Percentiles rank a stretch among this genome's conserved stretches.
Conservation (phyloP, 1,140 invertebrate genomes). For the Probaryconus sp. region DNA sequence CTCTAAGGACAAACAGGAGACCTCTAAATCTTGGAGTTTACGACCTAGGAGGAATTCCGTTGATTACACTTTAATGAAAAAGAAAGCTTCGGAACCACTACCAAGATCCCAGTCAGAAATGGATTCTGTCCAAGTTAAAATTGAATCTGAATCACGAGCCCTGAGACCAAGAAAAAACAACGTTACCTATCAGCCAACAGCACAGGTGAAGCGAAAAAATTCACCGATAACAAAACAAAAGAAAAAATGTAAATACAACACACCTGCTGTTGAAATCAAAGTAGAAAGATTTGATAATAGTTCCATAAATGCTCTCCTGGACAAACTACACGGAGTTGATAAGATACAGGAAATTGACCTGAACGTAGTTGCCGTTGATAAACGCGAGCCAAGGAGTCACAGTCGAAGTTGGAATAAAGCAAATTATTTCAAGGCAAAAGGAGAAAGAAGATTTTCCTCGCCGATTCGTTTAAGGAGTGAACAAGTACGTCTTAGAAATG, state of each 20-base stretch:
- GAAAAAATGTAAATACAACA: slow-evolving; percentile 30
- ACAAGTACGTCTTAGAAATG: slow-evolving; percentile 58
- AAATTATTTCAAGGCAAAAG: neutral
- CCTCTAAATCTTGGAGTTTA: slow-evolving; percentile 37
- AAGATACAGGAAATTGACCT: slow-evolving; percentile 3
- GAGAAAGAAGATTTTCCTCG: slow-evolving; percentile 13
- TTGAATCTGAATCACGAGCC: slow-evolving; percentile 23
- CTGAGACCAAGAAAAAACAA: slow-evolving; percentile 62
- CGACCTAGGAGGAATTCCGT: slow-evolving; percentile 60
- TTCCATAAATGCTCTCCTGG: too few species aligned
- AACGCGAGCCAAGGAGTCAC: neutral
- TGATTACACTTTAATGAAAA: slow-evolving; percentile 54
- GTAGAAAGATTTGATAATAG: too few species aligned
- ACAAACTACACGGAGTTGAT: neutral
- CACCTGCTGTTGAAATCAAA: slow-evolving; percentile 17
- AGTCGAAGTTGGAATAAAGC: slow-evolving; percentile 19
- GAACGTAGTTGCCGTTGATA: slow-evolving; percentile 2
- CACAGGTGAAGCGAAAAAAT: slow-evolving; percentile 24
- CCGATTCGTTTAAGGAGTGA: slow-evolving; percentile 65
- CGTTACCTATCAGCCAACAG: slow-evolving; percentile 28
- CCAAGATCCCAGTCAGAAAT: slow-evolving; percentile 16
- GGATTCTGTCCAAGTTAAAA: slow-evolving; percentile 25
- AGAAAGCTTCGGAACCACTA: slow-evolving; percentile 17
- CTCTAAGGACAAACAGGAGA: neutral
- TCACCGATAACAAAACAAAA: slow-evolving; percentile 6